Percentiles rank a stretch among this genome's conserved stretches.
These are phyloP conservation scores for Cryptus viduatorius DNA, from an alignment of 2,888 invertebrate species.

Conservation along the genomic window DNA sequence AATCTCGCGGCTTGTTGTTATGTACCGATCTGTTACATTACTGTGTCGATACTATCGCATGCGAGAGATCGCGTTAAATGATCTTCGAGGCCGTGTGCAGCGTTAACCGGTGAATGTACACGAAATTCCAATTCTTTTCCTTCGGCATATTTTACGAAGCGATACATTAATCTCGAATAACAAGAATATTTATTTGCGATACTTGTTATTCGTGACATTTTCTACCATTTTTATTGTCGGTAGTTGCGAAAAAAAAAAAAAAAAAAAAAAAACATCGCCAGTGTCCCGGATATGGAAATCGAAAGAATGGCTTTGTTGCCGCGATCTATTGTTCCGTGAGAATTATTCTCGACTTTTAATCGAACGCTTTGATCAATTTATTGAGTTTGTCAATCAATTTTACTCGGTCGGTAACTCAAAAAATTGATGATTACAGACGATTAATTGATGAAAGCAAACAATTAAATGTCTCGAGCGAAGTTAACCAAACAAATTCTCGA, in stretches of 20 bases:
- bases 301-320: too few relatives aligned
- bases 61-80: slow-evolving; percentile 52
- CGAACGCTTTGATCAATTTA: too few relatives aligned
- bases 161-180: not conserved
- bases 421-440: not conserved
- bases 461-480: too few relatives aligned
- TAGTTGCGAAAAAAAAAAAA: not conserved
- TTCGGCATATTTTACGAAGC: not conserved
- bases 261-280: too few relatives aligned
- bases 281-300: too few relatives aligned
- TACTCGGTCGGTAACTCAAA: not conserved
- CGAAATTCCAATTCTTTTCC: slow-evolving; percentile 10
- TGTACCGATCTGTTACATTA: slow-evolving; percentile 57
- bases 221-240: not conserved
- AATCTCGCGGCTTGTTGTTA: slow-evolving; percentile 45
- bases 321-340: too few relatives aligned
- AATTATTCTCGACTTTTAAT: too few relatives aligned
- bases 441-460: too few relatives aligned
- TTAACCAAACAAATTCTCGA: too few relatives aligned
- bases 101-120: slow-evolving; percentile 41
- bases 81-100: slow-evolving; percentile 49
- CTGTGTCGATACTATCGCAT: slow-evolving; percentile 17
- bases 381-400: not conserved
- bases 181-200: not conserved
- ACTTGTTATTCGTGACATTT: slow-evolving; percentile 1